Evolutionary conservation across 2,113 vertebrate species (phyloP).

Genomic region (Sclerurus mexicanus): DNA sequence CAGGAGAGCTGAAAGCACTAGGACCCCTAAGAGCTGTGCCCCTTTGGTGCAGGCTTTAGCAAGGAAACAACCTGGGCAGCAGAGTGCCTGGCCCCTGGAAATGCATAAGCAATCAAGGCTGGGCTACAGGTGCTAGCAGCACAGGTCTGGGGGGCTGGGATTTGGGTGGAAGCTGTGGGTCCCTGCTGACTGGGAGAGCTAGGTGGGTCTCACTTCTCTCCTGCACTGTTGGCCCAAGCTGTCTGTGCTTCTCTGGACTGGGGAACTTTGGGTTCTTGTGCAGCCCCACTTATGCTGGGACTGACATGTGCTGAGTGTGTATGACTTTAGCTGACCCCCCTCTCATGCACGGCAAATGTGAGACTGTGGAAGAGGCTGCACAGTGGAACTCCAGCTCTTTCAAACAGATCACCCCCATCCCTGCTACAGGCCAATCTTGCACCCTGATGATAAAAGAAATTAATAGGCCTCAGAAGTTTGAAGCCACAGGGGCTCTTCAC

Average conservation of each 20-base stretch:
- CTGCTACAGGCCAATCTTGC: background rate
- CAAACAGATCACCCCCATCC: background rate
- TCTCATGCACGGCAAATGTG: background rate
- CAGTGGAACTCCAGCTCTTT: background rate
- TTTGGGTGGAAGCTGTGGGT: background rate
- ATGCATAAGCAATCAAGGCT: background rate
- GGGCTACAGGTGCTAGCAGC: background rate
- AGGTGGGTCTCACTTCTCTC: background rate
- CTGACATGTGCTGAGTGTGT: background rate
- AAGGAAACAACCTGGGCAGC: background rate
- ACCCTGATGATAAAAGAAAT: background rate
- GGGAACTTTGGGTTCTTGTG: background rate
- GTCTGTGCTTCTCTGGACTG: background rate
- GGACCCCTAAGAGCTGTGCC: background rate
- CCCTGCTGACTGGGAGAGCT: background rate
- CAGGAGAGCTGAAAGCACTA: background rate
- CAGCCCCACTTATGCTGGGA: background rate
- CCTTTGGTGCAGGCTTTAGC: background rate
- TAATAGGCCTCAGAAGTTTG: background rate
- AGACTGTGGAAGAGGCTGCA: background rate
- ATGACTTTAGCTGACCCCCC: background rate
- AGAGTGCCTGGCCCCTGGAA: background rate
- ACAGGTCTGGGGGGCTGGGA: background rate
- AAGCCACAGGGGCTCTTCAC: background rate
- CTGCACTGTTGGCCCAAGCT: background rate